Evolutionary conservation across 2,888 invertebrate species (phyloP).

Genomic region (Exephanes ischioxanthus): DNA sequence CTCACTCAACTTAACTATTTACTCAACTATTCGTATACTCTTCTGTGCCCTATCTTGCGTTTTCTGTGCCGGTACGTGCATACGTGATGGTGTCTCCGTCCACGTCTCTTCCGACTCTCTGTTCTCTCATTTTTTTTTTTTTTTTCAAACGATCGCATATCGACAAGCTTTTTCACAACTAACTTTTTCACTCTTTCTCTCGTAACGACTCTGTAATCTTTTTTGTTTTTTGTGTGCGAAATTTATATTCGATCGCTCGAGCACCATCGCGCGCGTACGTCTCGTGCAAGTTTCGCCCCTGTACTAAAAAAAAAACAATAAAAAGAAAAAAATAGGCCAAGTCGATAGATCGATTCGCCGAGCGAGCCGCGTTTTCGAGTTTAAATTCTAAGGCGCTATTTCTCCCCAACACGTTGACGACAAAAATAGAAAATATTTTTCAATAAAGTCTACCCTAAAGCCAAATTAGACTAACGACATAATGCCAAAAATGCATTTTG

Average conservation of each 20-base stretch:
- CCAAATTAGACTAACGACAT: no score
- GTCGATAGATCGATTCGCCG: conserved; percentile 47
- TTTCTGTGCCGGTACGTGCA: conserved; percentile 67
- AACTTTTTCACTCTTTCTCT: conserved; percentile 47
- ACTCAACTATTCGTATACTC: conserved; percentile 70
- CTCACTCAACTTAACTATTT: conserved; percentile 63
- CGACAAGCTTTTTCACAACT: conserved; percentile 32
- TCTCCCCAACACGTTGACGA: not conserved
- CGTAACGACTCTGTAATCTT: conserved; percentile 15
- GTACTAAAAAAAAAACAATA: conserved; percentile 33
- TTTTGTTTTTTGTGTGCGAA: conserved; percentile 2
- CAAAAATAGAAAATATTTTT: not conserved
- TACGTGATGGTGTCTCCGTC: conserved; percentile 64
- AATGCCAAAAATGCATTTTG: not conserved
- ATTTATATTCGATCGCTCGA: conserved; percentile 35
- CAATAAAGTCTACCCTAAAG: no score
- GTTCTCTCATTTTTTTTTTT: conserved; percentile 17
- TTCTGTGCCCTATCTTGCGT: conserved; percentile 64
- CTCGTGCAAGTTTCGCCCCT: conserved; percentile 63
- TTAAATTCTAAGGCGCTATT: not conserved
- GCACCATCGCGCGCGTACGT: conserved; percentile 64
- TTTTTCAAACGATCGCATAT: conserved; percentile 33
- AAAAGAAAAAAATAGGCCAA: conserved; percentile 39
- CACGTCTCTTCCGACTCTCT: conserved; percentile 9
- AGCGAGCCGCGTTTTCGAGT: conserved; percentile 38